Base-by-base conservation (phyloP, 1,140 invertebrate genomes). In the Metopolophium dirhodum region DNA sequence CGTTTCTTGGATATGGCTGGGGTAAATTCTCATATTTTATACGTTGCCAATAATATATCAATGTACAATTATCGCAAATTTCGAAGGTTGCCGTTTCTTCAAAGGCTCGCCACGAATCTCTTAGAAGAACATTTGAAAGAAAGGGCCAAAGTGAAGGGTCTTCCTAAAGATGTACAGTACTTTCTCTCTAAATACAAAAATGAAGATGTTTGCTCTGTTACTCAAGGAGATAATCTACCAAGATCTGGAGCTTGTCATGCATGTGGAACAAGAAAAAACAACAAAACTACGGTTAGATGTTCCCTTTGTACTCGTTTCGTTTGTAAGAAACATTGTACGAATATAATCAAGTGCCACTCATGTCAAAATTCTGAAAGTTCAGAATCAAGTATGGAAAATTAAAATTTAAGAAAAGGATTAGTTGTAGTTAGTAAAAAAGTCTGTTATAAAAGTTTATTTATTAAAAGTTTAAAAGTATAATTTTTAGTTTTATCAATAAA, bases 1-100 rank as follows among this genome's bases (percentile, higher is more conserved):
- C 87, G 82, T 90, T 77, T 95, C 57, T 90, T 95, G 92, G 95
- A 95, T 94, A 89, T 95, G 61, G 94, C 94, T 94, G 94, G 94
- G 94, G 95, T 95, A 86, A 95, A 95, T 94, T 54, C 94, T 54
- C 91, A 51, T 82, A 86, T 90, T n/a, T 26, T 91, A 26, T 93
- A 93, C 35, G 87, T 45, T 7, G 30, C 45, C 86, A 88, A 88
- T 88, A 51, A 45, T 85, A 77, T 37, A 20, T 82, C 68, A 82
- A 18, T 14, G 68, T 82, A 82, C 68, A 6, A 82, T 82, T 82
- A 82, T 82, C n/a, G n/a, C 6, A 35, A 82, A 18, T 82, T 82
- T 82, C n/a, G 68, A 82, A 82, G 68, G 68, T 82, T 82, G 14
- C 68, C n/a, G 8, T 82, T 82, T 82, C n/a, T 82, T 82, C 68